These are phyloP conservation scores for Furcula furcula DNA, from an alignment of 2,888 invertebrate genomes.

Conservation along the genomic window DNA sequence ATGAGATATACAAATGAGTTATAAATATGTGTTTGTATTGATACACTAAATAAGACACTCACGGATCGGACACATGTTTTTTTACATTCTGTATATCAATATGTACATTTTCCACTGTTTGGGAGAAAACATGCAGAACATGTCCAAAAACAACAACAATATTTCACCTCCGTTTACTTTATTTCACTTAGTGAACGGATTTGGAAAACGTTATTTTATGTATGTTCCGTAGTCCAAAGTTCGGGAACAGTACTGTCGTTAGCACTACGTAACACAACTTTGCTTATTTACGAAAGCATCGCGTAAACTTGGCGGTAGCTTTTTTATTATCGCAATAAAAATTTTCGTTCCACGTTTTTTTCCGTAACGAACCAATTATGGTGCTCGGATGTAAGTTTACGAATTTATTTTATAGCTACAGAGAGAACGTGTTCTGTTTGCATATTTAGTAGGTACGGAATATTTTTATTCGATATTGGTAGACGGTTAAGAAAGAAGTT, in stretches of 20 bases:
- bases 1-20: no score
- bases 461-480: no score
- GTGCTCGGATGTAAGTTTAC: constrained; percentile 7
- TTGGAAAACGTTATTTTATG: neutral
- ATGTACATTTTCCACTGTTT: no score
- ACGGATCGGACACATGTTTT: no score
- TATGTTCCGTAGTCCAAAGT: neutral
- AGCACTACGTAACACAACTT: constrained; percentile 26
- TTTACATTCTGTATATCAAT: no score
- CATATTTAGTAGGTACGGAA: no score
- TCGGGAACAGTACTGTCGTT: constrained; percentile 15
- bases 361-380: constrained; percentile 23
- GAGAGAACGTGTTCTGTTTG: constrained; percentile 5
- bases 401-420: constrained; percentile 3
- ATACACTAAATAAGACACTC: no score
- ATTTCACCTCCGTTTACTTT: neutral
- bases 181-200: constrained; percentile 1
- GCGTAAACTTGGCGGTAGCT: constrained; percentile 20
- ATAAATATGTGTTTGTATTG: no score
- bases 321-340: constrained; percentile 25
- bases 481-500: no score
- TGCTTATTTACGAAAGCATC: constrained; percentile 40
- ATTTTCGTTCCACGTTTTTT: constrained; percentile 11
- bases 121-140: no score
- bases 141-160: neutral